Percentiles rank a stretch among this genome's conserved stretches.
Evolutionary conservation across 1,140 invertebrate species (phyloP).

Genomic region (Hestina assimilis): DNA sequence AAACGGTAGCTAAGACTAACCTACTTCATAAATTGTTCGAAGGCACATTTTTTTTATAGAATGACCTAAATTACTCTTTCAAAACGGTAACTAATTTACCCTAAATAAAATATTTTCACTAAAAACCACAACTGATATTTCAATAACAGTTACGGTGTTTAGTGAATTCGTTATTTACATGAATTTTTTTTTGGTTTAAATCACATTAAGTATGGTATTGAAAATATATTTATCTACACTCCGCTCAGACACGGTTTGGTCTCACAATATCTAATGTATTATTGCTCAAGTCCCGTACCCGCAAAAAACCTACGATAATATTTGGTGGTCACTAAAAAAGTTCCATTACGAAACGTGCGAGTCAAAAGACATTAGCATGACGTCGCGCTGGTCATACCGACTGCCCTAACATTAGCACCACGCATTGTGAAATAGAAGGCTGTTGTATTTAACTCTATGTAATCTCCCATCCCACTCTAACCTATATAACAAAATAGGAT

Average conservation of each 20-base stretch:
- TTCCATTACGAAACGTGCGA: slow-evolving; percentile 15
- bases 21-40: slow-evolving; percentile 66
- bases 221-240: slow-evolving; percentile 65
- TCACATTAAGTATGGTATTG: slow-evolving; percentile 67
- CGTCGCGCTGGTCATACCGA: slow-evolving; percentile 17
- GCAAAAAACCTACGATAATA: slow-evolving; percentile 29
- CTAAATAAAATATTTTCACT: neutral
- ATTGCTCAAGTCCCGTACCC: slow-evolving; percentile 31
- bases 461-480: neutral
- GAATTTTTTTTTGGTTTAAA: slow-evolving; percentile 70
- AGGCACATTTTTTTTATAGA: slow-evolving; percentile 72
- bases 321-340: slow-evolving; percentile 26
- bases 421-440: neutral
- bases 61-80: slow-evolving; percentile 43
- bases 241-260: slow-evolving; percentile 35
- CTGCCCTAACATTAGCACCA: neutral
- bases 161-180: slow-evolving; percentile 54
- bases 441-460: neutral
- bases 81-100: slow-evolving; percentile 11
- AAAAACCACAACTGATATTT: neutral
- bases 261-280: slow-evolving; percentile 28
- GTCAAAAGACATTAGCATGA: slow-evolving; percentile 15
- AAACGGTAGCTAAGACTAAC: slow-evolving; percentile 48
- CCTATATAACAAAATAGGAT: too few species aligned
- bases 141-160: slow-evolving; percentile 10